Percentiles rank a stretch among this genome's conserved stretches.
phyloP scores from a whole-genome alignment of 2,888 invertebrate genomes.

The Phyllotreta cruciferae region DNA sequence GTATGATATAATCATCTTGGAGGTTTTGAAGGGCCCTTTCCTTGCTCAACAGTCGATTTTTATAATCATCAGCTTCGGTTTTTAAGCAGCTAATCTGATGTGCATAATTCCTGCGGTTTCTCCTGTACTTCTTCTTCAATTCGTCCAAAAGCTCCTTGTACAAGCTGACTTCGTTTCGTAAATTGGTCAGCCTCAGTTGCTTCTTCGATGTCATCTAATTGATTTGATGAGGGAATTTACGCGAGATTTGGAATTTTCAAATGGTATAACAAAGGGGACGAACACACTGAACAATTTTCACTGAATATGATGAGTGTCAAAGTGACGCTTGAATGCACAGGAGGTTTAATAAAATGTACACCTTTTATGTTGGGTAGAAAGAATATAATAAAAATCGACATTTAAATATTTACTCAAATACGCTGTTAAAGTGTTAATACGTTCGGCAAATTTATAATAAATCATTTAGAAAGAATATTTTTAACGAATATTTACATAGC shows the following conservation, averaged over 20 bases:
- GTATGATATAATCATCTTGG: constrained; percentile 5
- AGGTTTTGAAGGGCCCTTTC: background rate
- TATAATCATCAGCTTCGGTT: constrained; percentile 5
- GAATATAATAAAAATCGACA: too few relatives aligned
- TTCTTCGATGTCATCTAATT: background rate
- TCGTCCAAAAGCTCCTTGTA: constrained; percentile 9
- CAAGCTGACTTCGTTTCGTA: constrained; percentile 10
- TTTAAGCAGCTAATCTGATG: background rate
- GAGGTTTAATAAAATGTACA: background rate
- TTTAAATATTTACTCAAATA: too few relatives aligned
- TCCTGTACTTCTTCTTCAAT: background rate
- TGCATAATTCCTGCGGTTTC: background rate
- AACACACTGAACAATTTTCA: constrained; percentile 5
- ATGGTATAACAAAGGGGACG: background rate
- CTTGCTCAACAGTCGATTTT: constrained; percentile 6
- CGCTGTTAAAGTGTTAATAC: too few relatives aligned
- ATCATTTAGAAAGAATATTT: too few relatives aligned
- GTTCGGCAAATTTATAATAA: too few relatives aligned
- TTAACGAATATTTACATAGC: too few relatives aligned
- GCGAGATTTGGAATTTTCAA: background rate
- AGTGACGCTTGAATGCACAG: background rate
- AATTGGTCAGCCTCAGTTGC: background rate
- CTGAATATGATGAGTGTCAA: background rate
- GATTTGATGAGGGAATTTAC: background rate
- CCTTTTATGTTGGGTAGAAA: too few relatives aligned